phyloP scores from a whole-genome alignment of 2,797 vertebrate species.

The Peromyscus eremicus region DNA sequence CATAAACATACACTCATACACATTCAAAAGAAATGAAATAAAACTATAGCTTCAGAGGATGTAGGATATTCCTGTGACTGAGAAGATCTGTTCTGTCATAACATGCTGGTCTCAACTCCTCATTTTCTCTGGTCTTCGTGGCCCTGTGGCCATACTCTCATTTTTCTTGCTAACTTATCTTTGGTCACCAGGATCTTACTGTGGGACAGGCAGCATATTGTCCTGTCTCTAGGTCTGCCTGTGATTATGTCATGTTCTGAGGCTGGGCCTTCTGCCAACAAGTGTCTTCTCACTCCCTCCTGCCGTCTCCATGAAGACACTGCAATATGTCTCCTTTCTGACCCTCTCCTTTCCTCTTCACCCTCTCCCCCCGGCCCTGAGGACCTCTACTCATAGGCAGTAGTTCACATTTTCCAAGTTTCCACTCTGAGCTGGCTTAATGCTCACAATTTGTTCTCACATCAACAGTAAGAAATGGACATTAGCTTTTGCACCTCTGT shows the following conservation, averaged over 20 bases:
- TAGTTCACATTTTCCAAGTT: neutral
- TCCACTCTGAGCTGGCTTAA: neutral
- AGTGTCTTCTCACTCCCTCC: neutral
- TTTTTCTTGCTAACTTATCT: neutral
- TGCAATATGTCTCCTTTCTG: too few species aligned
- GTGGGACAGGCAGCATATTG: too few species aligned
- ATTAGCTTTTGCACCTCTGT: neutral
- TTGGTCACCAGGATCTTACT: neutral
- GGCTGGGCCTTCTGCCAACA: neutral
- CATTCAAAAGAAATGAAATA: neutral
- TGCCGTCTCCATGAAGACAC: neutral
- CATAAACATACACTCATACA: neutral
- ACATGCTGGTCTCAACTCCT: neutral
- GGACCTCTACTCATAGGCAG: neutral
- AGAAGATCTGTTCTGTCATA: neutral
- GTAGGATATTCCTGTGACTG: neutral
- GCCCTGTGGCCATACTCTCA: fast-evolving
- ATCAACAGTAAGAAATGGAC: neutral
- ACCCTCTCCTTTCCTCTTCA: fast-evolving
- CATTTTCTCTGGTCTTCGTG: fast-evolving
- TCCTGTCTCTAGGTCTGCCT: neutral
- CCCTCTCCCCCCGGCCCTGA: neutral
- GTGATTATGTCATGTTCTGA: neutral
- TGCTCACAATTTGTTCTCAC: neutral
- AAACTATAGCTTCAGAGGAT: neutral